phyloP scores from a whole-genome alignment of 1,140 invertebrate species.

The Coptotermes formosanus region DNA sequence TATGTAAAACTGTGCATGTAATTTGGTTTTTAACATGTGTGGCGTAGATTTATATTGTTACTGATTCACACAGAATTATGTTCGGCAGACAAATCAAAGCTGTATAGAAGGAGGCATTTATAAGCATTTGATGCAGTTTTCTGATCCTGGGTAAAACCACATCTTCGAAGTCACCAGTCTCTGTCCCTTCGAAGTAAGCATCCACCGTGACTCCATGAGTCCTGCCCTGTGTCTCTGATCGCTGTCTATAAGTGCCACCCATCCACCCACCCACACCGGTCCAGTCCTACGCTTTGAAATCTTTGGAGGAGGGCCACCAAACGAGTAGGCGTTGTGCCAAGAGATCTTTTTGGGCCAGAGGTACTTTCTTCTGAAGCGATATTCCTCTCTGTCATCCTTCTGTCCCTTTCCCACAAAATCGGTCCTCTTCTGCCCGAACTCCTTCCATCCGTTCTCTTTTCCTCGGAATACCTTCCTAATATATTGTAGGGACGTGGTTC shows the following conservation, averaged over 20 bases:
- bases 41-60: too few relatives aligned
- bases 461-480: conserved; percentile 8
- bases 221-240: background rate
- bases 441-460: background rate
- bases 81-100: too few relatives aligned
- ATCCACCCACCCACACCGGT: background rate
- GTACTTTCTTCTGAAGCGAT: background rate
- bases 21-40: too few relatives aligned
- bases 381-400: background rate
- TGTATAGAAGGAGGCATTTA: too few relatives aligned
- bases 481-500: background rate
- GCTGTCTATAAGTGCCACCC: background rate
- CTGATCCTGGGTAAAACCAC: too few relatives aligned
- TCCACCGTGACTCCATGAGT: background rate
- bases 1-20: too few relatives aligned
- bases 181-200: background rate
- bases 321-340: conserved; percentile 3
- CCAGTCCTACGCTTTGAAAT: conserved; percentile 5
- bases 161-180: background rate
- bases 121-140: too few relatives aligned
- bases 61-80: too few relatives aligned
- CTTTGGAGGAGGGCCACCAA: background rate
- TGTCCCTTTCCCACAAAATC: background rate
- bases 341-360: background rate
- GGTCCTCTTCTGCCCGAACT: background rate